phyloP scores from a whole-genome alignment of 2,888 invertebrate species.

The Embidobia sp. region DNA sequence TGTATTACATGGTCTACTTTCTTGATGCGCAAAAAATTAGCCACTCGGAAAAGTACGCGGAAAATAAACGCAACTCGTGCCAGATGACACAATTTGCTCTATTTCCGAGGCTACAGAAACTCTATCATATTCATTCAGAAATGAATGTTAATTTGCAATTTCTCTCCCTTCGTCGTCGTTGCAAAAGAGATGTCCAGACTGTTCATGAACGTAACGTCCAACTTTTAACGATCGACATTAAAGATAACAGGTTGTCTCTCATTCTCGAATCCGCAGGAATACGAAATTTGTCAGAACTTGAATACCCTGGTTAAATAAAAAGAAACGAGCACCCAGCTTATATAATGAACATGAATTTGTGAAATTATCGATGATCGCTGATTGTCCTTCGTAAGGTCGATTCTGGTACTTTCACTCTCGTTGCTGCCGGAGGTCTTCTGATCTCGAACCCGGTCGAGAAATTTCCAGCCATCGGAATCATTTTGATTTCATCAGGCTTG shows the following conservation, averaged over 20 bases:
- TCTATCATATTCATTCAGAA: not conserved
- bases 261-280: too few species aligned
- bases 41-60: conserved; percentile 12
- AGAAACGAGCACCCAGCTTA: conserved; percentile 10
- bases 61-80: not conserved
- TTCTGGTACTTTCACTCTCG: conserved; percentile 55
- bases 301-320: too few species aligned
- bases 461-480: conserved; percentile 47
- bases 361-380: conserved; percentile 51
- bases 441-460: conserved; percentile 45
- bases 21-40: conserved; percentile 40
- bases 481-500: conserved; percentile 44
- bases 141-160: too few species aligned
- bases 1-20: conserved; percentile 58
- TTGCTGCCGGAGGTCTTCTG: conserved; percentile 13
- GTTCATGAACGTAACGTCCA: too few species aligned
- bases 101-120: not conserved
- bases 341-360: conserved; percentile 50
- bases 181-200: too few species aligned
- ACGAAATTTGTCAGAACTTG: too few species aligned
- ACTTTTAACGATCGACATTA: too few species aligned
- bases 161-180: too few species aligned
- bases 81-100: conserved; percentile 13
- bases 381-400: conserved; percentile 65
- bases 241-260: too few species aligned